Conservation (phyloP, 2,888 invertebrate genomes). For the Cheilosia variabilis region DNA sequence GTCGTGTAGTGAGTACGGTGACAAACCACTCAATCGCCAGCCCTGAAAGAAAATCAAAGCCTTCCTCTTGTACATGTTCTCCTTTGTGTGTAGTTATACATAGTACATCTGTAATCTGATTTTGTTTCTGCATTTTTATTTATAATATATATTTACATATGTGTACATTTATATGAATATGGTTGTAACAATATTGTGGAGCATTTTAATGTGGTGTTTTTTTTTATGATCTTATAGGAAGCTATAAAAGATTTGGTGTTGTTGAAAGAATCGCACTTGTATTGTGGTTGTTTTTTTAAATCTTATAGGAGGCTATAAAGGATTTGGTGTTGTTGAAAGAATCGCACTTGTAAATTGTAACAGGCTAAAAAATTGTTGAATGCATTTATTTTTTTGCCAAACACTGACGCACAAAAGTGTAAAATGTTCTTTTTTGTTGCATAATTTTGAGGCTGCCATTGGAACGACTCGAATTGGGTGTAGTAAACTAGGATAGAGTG, state of each 20-base stretch:
- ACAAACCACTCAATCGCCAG: too few species aligned
- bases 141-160: too few species aligned
- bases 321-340: not conserved
- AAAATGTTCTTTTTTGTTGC: not conserved
- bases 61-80: too few species aligned
- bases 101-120: too few species aligned
- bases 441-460: not conserved
- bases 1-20: too few species aligned
- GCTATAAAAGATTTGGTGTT: not conserved
- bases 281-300: not conserved
- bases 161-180: too few species aligned
- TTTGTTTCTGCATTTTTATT: too few species aligned
- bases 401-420: not conserved
- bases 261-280: not conserved
- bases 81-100: too few species aligned
- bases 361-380: not conserved
- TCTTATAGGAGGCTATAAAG: not conserved
- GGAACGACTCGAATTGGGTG: not conserved
- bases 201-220: too few species aligned
- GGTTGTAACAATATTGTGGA: too few species aligned
- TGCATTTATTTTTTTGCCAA: not conserved
- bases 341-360: not conserved
- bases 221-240: not conserved
- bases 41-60: too few species aligned
- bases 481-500: not conserved